These are phyloP conservation scores for Notoglanidium macrostoma DNA, from an alignment of 2,797 vertebrate genomes.

Conservation along the genomic window DNA sequence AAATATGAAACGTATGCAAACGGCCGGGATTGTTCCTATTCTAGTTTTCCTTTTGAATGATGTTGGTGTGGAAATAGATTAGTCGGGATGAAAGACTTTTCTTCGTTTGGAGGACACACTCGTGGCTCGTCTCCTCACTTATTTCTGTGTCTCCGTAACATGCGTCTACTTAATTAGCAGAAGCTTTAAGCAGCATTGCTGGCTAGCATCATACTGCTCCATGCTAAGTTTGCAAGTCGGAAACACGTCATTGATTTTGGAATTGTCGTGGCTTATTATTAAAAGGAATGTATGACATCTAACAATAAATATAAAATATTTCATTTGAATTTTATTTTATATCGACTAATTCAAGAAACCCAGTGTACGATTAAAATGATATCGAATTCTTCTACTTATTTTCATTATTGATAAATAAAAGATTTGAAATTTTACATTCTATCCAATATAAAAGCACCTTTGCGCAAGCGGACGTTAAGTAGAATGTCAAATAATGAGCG, in stretches of 20 bases:
- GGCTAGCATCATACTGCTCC: neutral
- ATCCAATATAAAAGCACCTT: neutral
- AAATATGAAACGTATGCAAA: slow-evolving; percentile 67
- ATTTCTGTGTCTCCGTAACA: neutral
- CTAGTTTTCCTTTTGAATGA: neutral
- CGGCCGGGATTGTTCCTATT: slow-evolving; percentile 71
- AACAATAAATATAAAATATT: neutral
- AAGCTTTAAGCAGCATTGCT: neutral
- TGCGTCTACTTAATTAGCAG: neutral
- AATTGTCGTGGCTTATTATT: neutral
- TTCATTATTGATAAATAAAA: neutral
- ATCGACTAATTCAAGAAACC: neutral
- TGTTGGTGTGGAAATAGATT: neutral
- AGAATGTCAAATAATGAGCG: neutral
- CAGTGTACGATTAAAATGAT: neutral
- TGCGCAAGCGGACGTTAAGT: neutral
- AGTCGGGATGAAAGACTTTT: neutral
- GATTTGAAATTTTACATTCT: neutral
- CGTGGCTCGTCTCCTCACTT: neutral
- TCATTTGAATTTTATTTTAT: neutral
- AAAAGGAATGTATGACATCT: neutral
- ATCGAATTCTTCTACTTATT: neutral
- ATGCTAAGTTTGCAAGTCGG: neutral
- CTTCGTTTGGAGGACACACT: neutral
- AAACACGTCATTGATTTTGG: neutral